These are phyloP conservation scores for Notolepis coatsorum DNA, from an alignment of 2,797 vertebrate species.

Conservation along the genomic window DNA sequence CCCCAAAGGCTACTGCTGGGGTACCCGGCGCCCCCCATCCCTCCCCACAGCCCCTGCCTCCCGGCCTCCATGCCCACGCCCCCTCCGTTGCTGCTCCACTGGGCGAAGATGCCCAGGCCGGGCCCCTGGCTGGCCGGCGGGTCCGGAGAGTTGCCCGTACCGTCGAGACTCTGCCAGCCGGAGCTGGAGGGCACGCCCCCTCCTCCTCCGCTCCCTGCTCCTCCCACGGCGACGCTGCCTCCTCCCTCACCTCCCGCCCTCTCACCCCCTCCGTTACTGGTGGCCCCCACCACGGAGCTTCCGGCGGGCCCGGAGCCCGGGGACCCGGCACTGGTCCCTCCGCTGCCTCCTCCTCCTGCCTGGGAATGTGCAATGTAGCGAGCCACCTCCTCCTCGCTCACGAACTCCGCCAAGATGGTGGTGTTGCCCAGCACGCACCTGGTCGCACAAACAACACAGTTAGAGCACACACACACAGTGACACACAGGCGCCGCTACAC, in stretches of 20 bases:
- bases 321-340: constrained; percentile 29
- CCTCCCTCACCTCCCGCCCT: constrained; percentile 53
- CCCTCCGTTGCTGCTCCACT: constrained; percentile 92
- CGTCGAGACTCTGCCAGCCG: constrained; percentile 96
- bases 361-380: constrained; percentile 93
- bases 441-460: not conserved
- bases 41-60: constrained; percentile 93
- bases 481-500: too few relatives aligned
- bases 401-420: constrained; percentile 94
- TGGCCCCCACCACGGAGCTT: constrained; percentile 50
- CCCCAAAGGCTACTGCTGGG: constrained; percentile 93
- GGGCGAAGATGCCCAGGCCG: constrained; percentile 91
- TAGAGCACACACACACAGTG: too few relatives aligned
- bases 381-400: constrained; percentile 91
- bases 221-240: constrained; percentile 53
- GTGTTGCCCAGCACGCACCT: constrained; percentile 96
- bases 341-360: constrained; percentile 55
- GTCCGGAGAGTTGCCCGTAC: constrained; percentile 81
- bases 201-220: constrained; percentile 51
- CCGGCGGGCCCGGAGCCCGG: constrained; percentile 50
- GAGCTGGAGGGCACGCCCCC: constrained; percentile 63
- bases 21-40: constrained; percentile 87
- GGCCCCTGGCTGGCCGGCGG: constrained; percentile 81
- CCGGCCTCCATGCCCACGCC: constrained; percentile 82
- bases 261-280: constrained; percentile 63